Percentiles rank a stretch among this genome's conserved stretches.
phyloP scores from a whole-genome alignment of 2,113 vertebrate species.

The Oreocharis arfaki region DNA sequence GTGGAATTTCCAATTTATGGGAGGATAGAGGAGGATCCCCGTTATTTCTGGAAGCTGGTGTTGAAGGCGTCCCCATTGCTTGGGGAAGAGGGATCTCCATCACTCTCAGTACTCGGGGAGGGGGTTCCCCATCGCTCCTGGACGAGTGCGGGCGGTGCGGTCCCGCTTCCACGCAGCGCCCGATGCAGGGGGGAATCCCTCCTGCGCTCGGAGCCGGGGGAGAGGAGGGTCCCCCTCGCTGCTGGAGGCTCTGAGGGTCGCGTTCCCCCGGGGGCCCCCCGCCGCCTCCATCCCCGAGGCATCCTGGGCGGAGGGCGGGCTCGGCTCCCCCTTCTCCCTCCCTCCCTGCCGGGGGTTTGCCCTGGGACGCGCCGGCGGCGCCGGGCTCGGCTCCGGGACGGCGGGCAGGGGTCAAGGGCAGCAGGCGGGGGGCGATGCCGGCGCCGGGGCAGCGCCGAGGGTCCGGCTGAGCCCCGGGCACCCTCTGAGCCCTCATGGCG shows the following conservation, averaged over 20 bases:
- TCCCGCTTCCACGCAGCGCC: neutral
- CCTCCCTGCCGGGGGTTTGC: neutral
- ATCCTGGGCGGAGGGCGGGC: slow-evolving; percentile 37
- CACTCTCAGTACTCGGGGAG: neutral
- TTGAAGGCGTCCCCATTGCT: neutral
- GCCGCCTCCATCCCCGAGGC: slow-evolving; percentile 35
- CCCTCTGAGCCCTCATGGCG: neutral
- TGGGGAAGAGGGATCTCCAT: neutral
- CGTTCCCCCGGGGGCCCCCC: neutral
- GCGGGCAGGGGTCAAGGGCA: neutral
- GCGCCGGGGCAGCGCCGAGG: neutral
- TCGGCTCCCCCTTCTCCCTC: slow-evolving; percentile 1
- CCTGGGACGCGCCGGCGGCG: slow-evolving; percentile 32
- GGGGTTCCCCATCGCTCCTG: neutral
- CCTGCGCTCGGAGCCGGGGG: accelerated
- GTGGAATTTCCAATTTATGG: neutral
- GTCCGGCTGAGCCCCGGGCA: slow-evolving; percentile 2
- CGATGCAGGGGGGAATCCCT: accelerated
- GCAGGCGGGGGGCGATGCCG: neutral
- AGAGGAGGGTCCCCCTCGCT: accelerated
- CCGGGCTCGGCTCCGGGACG: neutral
- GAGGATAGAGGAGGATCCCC: neutral
- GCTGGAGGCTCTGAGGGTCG: neutral
- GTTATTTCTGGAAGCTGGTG: neutral
- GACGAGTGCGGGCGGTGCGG: accelerated